Evolutionary conservation across 92 coral and sea anemone genomes (phyloP), one percentile per base, ranked within the genome.

Genomic region (Siderastrea siderea): DNA sequence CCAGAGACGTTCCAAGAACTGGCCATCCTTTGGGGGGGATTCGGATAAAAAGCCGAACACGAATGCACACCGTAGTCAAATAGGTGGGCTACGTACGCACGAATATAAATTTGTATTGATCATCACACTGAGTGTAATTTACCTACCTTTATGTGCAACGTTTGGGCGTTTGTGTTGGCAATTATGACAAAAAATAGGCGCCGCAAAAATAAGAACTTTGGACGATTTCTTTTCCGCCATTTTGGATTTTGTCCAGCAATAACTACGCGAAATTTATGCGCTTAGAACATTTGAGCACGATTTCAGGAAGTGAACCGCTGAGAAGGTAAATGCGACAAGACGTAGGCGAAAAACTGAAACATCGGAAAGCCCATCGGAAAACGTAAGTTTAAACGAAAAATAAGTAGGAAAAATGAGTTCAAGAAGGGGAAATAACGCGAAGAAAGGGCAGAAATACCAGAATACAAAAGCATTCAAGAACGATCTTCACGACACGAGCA

Each of bases 401-500:
- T 44, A 16, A 58, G 13, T 45, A 3, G 6, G 5, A 49, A 14
- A 58, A 57, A 95, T 97, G 98, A 92, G 96, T 46, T 58, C 94
- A 3, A 93, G 94, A 58, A 97, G 89, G 81, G 99, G 98, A 66
- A 90, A 91, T 69, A 91, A 72, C 74, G 51, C 84, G 48, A 97
- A 94, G 80, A 97, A 91, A 63, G 96, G 87, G 53, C 99, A 97
- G 71, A 97, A 89, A 86, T 91, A 95, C 65, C 98, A 95, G 87
- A 97, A 97, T 55, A 63, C 74, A 7, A 67, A 78, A 64, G 95
- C 97, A 6, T 97, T 92, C 80, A 95, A 82, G 87, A 97, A 97
- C 79, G 87, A 97, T 81, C 71, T 94, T 63, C 95, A 97, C 76
- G 98, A 97, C 74, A 94, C 90, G 15, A 95, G 96, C 87, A 92